Evolutionary conservation across 2,113 vertebrate genomes (phyloP).

Genomic region (Diphyllodes magnificus): DNA sequence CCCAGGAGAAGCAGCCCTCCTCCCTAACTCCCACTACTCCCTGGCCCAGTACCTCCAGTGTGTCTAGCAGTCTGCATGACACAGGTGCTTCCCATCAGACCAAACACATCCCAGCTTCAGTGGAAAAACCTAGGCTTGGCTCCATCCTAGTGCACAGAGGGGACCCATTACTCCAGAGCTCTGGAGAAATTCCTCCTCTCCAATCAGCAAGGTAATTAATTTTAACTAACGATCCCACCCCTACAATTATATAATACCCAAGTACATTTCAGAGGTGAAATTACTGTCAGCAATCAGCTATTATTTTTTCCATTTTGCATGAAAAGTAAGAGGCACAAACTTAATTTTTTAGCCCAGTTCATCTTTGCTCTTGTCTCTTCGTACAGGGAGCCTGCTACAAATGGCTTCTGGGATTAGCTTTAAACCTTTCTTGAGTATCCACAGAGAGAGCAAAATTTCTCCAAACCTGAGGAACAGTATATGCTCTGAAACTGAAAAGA

Average conservation of each 20-base stretch:
- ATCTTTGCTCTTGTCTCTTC: not conserved
- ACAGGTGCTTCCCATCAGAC: not conserved
- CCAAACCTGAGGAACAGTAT: not conserved
- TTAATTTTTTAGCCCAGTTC: not conserved
- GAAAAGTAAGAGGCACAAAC: not conserved
- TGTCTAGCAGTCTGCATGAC: accelerated
- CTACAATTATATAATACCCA: not conserved
- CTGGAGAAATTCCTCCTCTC: not conserved
- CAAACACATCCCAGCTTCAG: not conserved
- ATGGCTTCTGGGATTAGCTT: not conserved
- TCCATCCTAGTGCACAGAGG: accelerated
- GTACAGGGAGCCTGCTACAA: not conserved
- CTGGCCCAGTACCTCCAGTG: accelerated
- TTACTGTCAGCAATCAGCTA: not conserved
- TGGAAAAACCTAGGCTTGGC: not conserved
- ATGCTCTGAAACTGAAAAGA: not conserved
- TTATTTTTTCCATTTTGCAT: not conserved
- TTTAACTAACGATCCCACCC: not conserved
- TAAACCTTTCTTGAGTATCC: not conserved
- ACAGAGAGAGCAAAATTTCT: not conserved
- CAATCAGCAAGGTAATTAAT: not conserved
- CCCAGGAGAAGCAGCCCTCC: accelerated
- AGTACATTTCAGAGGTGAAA: not conserved
- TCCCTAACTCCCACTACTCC: accelerated
- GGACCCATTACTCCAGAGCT: accelerated